Conservation (phyloP, 1,140 invertebrate genomes). For the Drosophila takahashii region DNA sequence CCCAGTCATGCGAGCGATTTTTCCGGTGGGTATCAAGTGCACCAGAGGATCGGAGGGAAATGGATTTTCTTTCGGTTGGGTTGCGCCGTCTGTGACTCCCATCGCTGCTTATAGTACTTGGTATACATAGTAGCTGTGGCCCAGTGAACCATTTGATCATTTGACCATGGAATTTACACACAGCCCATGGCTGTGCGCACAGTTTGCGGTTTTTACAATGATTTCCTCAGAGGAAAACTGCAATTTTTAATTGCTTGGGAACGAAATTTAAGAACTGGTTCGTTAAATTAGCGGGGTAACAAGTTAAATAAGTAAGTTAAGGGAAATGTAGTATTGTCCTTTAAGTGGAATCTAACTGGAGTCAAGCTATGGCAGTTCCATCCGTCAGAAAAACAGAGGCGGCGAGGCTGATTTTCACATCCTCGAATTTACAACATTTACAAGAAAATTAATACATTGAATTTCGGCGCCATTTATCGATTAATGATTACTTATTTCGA, state of each 20-base stretch:
- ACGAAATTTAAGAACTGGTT: background rate
- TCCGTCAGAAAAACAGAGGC: no score
- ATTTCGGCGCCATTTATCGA: no score
- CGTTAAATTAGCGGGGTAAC: background rate
- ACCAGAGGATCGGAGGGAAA: conserved; percentile 11
- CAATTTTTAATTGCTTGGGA: background rate
- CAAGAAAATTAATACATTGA: no score
- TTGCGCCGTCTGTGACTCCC: conserved; percentile 16
- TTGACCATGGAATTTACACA: conserved; percentile 78
- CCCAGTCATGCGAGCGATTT: conserved; percentile 64
- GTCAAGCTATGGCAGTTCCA: no score
- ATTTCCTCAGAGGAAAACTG: conserved; percentile 10
- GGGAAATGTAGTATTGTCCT: no score
- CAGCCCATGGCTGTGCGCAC: conserved; percentile 2
- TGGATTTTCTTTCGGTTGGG: conserved; percentile 24
- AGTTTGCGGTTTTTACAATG: conserved; percentile 42
- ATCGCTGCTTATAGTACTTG: conserved; percentile 1
- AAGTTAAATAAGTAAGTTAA: no score
- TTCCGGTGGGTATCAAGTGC: conserved; percentile 36
- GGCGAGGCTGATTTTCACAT: no score
- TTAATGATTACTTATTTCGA: no score
- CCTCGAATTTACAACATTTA: no score
- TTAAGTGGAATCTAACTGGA: no score
- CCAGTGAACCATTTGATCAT: conserved; percentile 72
- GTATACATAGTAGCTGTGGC: conserved; percentile 49